Conservation (phyloP, 2,797 vertebrate species). For the Paratrypauchen microcephalus region DNA sequence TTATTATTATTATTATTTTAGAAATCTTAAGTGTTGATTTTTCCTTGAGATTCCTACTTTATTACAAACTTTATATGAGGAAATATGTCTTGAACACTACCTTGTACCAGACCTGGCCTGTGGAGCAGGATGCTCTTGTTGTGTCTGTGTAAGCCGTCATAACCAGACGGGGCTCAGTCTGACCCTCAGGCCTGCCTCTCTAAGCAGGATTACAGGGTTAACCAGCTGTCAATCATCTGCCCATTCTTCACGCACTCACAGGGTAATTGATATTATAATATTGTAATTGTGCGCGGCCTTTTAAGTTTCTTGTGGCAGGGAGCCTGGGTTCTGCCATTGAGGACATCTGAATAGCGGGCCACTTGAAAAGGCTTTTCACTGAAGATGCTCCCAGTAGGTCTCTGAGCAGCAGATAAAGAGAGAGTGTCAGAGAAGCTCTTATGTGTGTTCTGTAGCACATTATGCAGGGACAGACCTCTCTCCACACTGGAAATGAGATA, state of each 20-base stretch:
- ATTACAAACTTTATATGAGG: no score
- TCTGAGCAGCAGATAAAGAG: slow-evolving; percentile 22
- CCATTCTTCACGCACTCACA: slow-evolving; percentile 7
- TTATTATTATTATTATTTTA: no score
- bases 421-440: slow-evolving; percentile 10
- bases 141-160: slow-evolving; percentile 16
- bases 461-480: neutral
- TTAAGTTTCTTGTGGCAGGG: slow-evolving; percentile 13
- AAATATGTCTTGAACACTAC: no score
- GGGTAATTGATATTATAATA: slow-evolving; percentile 17
- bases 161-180: slow-evolving; percentile 42
- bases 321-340: slow-evolving; percentile 29
- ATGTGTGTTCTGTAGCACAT: slow-evolving; percentile 3
- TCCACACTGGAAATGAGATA: neutral
- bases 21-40: no score
- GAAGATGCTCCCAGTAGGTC: slow-evolving; percentile 35
- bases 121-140: neutral
- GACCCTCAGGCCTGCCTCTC: slow-evolving; percentile 46
- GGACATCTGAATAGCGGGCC: slow-evolving; percentile 33
- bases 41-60: no score
- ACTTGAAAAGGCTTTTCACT: slow-evolving; percentile 51
- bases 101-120: neutral
- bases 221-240: slow-evolving; percentile 44
- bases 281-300: slow-evolving; percentile 13
- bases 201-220: slow-evolving; percentile 36